Evolutionary conservation across 1,140 invertebrate genomes (phyloP), one percentile per base, ranked within the genome.

Genomic region (Drosophila teissieri): DNA sequence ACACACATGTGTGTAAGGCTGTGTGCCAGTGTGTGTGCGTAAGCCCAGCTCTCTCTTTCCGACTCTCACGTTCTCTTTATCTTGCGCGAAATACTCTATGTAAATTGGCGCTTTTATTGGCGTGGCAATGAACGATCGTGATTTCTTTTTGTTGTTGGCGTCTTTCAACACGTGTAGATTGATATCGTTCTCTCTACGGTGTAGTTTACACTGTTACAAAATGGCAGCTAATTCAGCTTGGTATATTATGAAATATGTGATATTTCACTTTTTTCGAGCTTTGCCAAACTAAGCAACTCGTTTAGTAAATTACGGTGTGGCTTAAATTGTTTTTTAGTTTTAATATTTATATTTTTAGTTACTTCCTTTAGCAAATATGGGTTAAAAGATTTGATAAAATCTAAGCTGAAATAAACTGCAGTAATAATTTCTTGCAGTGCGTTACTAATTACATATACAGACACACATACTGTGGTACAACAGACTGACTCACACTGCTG

Each of bases 51-150:
- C 42, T 63, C 45, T 54, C 2, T 27, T 17, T 11, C 36, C 4
- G 22, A 15, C 31, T 27, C 46, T 53, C 22, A 15, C 14, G 62
- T 53, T 53, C 54, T 55, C 40, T 37, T 14, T 39, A 5, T 39
- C 37, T 39, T 56, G 24, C 5, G 8, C 12, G n/a, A 31, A 42
- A n/a, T 40, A 42, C 19, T 37, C 44, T 65, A 68, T 77, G 63
- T 54, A 52, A 84, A 83, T 79, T 76, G 8, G 61, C 44, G 58
- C 39, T 64, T 53, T 52, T 48, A 52, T 60, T 55, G 56, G 51
- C 82, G 82, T 86, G 82, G 82, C 82, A 86, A 67, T 82, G 62
- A 88, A 65, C 63, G 82, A 88, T 88, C 82, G 74, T 39, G 24
- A 27, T 61, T 51, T 49, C 17, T 14, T 22, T 37, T 73, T 52